These are phyloP conservation scores for Elysia crispata DNA, from an alignment of 2,888 invertebrate species.

Conservation along the genomic window DNA sequence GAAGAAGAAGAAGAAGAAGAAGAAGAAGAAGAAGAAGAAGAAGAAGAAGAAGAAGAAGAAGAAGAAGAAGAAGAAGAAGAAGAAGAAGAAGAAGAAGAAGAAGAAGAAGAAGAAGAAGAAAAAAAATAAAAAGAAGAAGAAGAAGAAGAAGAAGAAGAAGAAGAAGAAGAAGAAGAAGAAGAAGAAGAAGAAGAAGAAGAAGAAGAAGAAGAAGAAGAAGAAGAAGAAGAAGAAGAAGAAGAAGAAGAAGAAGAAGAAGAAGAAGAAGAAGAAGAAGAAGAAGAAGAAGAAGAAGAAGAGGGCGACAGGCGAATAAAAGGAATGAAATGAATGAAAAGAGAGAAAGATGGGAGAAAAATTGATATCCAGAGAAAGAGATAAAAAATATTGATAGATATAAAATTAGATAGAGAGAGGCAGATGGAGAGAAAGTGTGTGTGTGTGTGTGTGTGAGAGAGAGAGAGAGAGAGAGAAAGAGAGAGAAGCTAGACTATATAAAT, in stretches of 20 bases:
- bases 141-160: constrained; percentile 1
- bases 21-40: neutral
- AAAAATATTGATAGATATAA: too few relatives aligned
- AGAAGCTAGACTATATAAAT: too few relatives aligned
- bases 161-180: neutral
- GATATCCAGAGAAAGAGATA: too few relatives aligned
- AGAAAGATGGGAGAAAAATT: too few relatives aligned
- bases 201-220: too few relatives aligned
- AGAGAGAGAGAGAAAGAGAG: too few relatives aligned
- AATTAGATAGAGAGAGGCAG: too few relatives aligned
- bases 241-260: neutral
- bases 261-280: neutral
- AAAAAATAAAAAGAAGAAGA: constrained; percentile 7
- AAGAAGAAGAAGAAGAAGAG: neutral
- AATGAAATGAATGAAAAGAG: neutral
- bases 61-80: constrained; percentile 14
- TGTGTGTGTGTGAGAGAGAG: too few relatives aligned
- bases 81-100: constrained; percentile 5
- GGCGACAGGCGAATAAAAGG: neutral
- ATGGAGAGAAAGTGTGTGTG: too few relatives aligned
- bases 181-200: too few relatives aligned
- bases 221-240: constrained; percentile 1
- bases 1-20: neutral
- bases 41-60: neutral
- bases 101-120: constrained; percentile 9